Percentiles rank a stretch among this genome's conserved stretches.
Evolutionary conservation across 2,113 vertebrate genomes (phyloP).

Genomic region (Xyliphius kryptos): DNA sequence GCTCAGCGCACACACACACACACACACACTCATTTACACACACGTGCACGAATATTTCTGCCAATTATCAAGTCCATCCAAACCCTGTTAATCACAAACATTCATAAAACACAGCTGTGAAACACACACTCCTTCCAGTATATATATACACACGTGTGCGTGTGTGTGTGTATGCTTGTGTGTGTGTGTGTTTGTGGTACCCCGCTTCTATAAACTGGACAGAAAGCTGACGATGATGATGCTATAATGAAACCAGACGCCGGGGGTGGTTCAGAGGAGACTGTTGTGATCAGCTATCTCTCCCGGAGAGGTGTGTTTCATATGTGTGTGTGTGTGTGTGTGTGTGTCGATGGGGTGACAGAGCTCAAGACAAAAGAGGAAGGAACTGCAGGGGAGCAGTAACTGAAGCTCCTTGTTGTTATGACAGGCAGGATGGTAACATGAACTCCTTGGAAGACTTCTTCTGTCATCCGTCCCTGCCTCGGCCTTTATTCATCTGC

Average conservation of each 20-base stretch:
- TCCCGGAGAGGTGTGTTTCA: slow-evolving; percentile 39
- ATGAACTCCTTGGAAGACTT: slow-evolving; percentile 98
- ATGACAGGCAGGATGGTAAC: slow-evolving; percentile 72
- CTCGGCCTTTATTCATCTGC: slow-evolving; percentile 78
- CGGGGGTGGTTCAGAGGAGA: slow-evolving; percentile 66
- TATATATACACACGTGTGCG: too few species aligned
- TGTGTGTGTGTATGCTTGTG: slow-evolving; percentile 5
- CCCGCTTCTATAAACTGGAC: slow-evolving; percentile 6
- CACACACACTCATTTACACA: slow-evolving; percentile 6
- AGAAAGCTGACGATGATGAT: slow-evolving; percentile 15
- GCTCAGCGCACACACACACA: slow-evolving; percentile 24
- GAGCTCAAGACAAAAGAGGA: slow-evolving; percentile 82
- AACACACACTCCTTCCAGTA: too few species aligned
- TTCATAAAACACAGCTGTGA: slow-evolving; percentile 25
- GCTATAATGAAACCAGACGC: slow-evolving; percentile 28
- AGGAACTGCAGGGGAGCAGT: slow-evolving; percentile 76
- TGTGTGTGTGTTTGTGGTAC: slow-evolving; percentile 1
- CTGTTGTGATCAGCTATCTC: slow-evolving; percentile 81
- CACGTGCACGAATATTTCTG: neutral
- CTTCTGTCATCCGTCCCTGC: slow-evolving; percentile 67
- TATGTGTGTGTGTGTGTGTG: slow-evolving; percentile 19
- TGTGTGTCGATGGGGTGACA: slow-evolving; percentile 51
- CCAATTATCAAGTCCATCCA: slow-evolving; percentile 13
- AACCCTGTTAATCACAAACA: slow-evolving; percentile 27
- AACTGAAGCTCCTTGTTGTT: slow-evolving; percentile 90